Base-by-base conservation (phyloP, 2,113 vertebrate species). In the Eira barbara region DNA sequence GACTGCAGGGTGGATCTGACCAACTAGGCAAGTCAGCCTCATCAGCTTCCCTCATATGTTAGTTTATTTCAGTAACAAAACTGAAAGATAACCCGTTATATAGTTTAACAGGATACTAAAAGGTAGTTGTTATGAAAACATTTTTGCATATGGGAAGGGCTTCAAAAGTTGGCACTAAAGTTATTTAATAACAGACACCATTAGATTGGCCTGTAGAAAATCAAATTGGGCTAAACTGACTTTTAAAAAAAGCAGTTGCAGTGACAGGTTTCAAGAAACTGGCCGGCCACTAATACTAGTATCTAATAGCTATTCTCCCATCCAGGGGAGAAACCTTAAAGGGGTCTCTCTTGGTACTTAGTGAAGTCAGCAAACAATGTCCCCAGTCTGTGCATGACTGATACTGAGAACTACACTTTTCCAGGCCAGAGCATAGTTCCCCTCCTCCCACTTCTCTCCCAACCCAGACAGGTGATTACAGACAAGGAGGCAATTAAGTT, bases 371-470 rank as follows among this genome's bases (percentile, higher is more conserved):
- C 15, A 82, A 94, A 93, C 96, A 89, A 83, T 57, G 61, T 80
- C 81, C 89, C 74, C 17, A 63, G 93, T 69, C 85, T 94, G 94
- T 76, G 45, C 42, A 52, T 39, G 65, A 55, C 81, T 93, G 93
- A 93, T 93, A 95, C 0, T 67, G 85, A 92, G 93, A 97, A 96
- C 97, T 97, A 97, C 98, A 97, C 97, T 96, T 97, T 95, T 93
- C 84, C 89, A 83, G 95, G 88, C 52, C 18, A 0, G n/a, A 67
- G 80, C 25, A 78, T 3, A 42, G 47, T 15, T 52, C 34, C 82
- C 92, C 31, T 4, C 15, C 59, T 49, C 76, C 78, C 65, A n/a
- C 96, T 42, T 80, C 52, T 55, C 61, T 82, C 94, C 73, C 85
- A 74, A 67, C 42, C 61, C 94, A 57, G 20, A 45, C 89, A 36